Base-by-base conservation (phyloP, 2,888 invertebrate genomes). In the Aporophyla lueneburgensis region DNA sequence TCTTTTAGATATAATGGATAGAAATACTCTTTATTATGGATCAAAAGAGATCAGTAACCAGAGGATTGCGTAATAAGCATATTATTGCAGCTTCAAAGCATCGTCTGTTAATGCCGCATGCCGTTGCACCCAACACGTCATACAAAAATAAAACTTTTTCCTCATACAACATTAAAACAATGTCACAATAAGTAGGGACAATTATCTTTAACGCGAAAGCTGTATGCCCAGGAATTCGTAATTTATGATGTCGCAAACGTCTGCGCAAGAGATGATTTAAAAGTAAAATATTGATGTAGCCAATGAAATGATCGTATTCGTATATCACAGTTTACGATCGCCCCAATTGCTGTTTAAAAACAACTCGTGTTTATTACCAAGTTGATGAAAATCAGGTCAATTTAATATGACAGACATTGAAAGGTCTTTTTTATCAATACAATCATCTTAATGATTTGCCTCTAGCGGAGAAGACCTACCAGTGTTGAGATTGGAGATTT, bases 291-390 rank as follows among this genome's bases (percentile, higher is more conserved):
- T 51, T 51, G 59, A 51, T 53, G 63, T 21, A 54, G 53, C 10
- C 14, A 71, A 75, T 68, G 49, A 75, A 77, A 75, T 33, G 53
- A 74, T 69, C 53, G 68, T 46, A 58, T 71, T 27, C 24, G n/a
- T 68, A 62, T 59, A 84, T 40, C 62, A 62, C 65, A 12, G 70
- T 86, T 87, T 87, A 87, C 80, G 87, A 85, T 46, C 76, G 80
- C 12, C 75, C 75, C 74, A 74, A 85, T 80, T 82, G 71, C 63
- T 74, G 27, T 76, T 74, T 74, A 71, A 80, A 77, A 86, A 78
- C 71, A 67, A 74, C 43, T 59, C 66, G 7, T 71, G 70, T 84
- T 53, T 71, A 78, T 69, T 62, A 49, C 40, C 51, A 67, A 51
- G 33, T 43, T n/a, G 19, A 66, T 51, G 2, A 27, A 68, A 76